These are phyloP conservation scores for Dicycla oo DNA, from an alignment of 2,888 invertebrate genomes.

Conservation along the genomic window DNA sequence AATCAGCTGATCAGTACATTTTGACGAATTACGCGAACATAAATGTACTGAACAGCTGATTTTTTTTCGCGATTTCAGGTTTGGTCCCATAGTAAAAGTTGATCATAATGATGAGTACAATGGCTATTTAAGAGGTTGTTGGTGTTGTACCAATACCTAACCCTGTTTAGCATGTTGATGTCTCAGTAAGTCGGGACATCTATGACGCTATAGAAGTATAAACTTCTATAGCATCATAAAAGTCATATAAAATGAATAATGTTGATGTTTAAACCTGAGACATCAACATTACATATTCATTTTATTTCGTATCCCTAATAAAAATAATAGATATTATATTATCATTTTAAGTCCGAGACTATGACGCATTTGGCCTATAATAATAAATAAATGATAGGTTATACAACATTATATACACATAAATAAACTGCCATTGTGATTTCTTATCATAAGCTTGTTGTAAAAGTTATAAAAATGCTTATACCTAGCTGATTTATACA, in stretches of 20 bases:
- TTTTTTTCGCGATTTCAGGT: no score
- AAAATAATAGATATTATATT: neutral
- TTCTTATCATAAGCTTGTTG: conserved; percentile 36
- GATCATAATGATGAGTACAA: no score
- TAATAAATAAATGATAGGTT: conserved; percentile 20
- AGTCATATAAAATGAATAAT: neutral
- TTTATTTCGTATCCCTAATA: neutral
- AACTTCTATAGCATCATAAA: no score
- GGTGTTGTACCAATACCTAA: no score
- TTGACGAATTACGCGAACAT: no score
- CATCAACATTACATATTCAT: neutral
- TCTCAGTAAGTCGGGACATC: no score
- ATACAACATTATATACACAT: conserved; percentile 17
- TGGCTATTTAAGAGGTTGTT: no score
- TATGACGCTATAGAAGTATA: no score
- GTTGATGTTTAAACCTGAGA: neutral
- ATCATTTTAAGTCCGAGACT: neutral
- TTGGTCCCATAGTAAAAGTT: no score
- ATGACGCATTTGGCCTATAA: conserved; percentile 20
- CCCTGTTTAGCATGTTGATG: neutral
- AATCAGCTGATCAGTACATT: no score
- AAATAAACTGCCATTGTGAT: conserved; percentile 15
- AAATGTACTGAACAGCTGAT: no score
- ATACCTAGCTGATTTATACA: neutral
- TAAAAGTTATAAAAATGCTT: conserved; percentile 24